Conservation (phyloP, 2,888 invertebrate species). For the Agrotis segetum region DNA sequence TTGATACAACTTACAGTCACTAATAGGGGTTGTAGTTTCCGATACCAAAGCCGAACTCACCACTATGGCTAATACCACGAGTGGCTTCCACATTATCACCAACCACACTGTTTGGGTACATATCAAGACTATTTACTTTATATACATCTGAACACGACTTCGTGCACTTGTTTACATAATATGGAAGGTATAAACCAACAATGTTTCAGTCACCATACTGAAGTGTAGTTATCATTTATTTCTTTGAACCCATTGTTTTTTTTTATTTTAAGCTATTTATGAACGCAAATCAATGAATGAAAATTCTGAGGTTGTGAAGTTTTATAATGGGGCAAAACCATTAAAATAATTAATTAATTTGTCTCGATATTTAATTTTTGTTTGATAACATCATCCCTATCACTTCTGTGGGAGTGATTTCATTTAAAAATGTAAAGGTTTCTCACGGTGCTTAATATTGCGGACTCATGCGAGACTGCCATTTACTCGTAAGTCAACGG, state of each 20-base stretch:
- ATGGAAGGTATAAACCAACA: slow-evolving; percentile 51
- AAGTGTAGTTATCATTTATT: not conserved
- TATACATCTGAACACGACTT: slow-evolving; percentile 68
- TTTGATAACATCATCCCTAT: too few relatives aligned
- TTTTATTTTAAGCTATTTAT: slow-evolving; percentile 9
- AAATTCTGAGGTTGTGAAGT: not conserved
- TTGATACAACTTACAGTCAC: too few relatives aligned
- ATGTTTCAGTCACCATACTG: slow-evolving; percentile 14
- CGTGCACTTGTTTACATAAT: slow-evolving; percentile 75
- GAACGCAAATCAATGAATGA: slow-evolving; percentile 14
- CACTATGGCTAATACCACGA: slow-evolving; percentile 66
- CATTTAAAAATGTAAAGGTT: too few relatives aligned
- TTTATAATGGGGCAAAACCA: too few relatives aligned
- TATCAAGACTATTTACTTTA: slow-evolving; percentile 68
- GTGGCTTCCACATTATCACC: slow-evolving; percentile 72
- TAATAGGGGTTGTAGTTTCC: slow-evolving; percentile 62
- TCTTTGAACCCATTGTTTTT: not conserved
- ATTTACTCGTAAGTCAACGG: too few relatives aligned
- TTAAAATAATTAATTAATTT: too few relatives aligned
- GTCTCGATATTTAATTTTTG: too few relatives aligned
- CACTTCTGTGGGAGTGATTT: too few relatives aligned
- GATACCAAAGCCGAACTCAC: slow-evolving; percentile 60
- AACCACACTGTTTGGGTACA: slow-evolving; percentile 54
- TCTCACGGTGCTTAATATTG: too few relatives aligned
- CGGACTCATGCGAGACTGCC: too few relatives aligned